These are phyloP conservation scores for Ormia ochracea DNA, from an alignment of 2,888 invertebrate species.

Conservation along the genomic window DNA sequence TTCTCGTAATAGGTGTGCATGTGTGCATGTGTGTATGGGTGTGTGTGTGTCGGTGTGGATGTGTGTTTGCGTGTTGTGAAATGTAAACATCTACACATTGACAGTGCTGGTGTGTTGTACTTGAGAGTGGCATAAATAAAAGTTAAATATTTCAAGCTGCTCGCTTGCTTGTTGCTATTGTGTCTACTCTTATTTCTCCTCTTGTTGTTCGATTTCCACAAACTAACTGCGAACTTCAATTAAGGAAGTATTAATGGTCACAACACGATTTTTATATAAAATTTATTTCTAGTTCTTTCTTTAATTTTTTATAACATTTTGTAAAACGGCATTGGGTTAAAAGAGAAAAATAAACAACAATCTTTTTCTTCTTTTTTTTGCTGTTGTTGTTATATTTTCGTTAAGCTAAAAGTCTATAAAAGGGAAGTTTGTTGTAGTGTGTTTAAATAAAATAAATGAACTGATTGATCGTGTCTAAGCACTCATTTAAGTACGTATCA, in stretches of 20 bases:
- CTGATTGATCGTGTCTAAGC: background rate
- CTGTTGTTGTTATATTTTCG: background rate
- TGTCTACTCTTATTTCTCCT: background rate
- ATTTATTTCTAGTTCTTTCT: conserved; percentile 26
- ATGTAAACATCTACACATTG: conserved; percentile 13
- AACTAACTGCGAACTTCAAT: conserved; percentile 62
- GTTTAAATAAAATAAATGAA: background rate
- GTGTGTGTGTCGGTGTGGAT: background rate
- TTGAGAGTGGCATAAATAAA: conserved; percentile 40
- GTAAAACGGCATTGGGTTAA: background rate
- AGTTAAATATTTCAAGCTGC: conserved; percentile 37
- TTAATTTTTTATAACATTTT: conserved; percentile 10
- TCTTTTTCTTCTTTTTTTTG: background rate
- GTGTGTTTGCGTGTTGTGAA: background rate
- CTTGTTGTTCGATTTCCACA: conserved; percentile 26
- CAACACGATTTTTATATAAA: conserved; percentile 60
- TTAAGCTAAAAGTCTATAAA: background rate
- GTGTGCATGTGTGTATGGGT: background rate
- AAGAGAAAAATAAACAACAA: background rate
- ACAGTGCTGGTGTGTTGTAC: conserved; percentile 9
- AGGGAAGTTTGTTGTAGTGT: background rate
- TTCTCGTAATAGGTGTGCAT: background rate
- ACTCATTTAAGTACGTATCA: background rate
- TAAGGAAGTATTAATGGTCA: conserved; percentile 62
- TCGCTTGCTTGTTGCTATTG: background rate